phyloP scores from a whole-genome alignment of 2,797 vertebrate species.

The Neostethus bicornis region DNA sequence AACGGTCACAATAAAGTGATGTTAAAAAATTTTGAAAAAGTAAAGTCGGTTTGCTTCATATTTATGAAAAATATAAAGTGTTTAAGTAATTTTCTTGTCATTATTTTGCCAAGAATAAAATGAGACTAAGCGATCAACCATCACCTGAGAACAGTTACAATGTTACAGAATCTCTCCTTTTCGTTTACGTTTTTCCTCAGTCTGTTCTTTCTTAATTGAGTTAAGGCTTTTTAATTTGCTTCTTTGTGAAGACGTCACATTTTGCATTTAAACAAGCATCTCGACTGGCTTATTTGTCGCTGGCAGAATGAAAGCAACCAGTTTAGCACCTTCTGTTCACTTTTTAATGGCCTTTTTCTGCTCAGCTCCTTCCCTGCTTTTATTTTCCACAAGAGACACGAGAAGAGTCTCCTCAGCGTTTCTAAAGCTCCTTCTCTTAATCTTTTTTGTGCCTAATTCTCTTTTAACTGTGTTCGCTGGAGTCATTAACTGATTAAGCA shows the following conservation, averaged over 20 bases:
- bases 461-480: constrained; percentile 80
- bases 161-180: too few relatives aligned
- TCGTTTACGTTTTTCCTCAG: constrained; percentile 42
- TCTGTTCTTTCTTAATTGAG: constrained; percentile 65
- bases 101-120: too few relatives aligned
- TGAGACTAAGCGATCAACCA: constrained; percentile 53
- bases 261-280: constrained; percentile 66
- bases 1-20: too few relatives aligned
- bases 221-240: constrained; percentile 72
- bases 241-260: constrained; percentile 62
- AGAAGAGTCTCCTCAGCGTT: constrained; percentile 80
- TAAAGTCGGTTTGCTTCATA: too few relatives aligned
- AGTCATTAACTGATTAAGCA: constrained; percentile 85
- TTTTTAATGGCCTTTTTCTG: constrained; percentile 74
- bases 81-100: too few relatives aligned
- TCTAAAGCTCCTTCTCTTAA: constrained; percentile 70
- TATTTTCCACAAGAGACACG: constrained; percentile 81
- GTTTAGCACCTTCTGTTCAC: constrained; percentile 64
- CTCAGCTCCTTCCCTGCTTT: constrained; percentile 63
- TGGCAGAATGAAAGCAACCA: constrained; percentile 59
- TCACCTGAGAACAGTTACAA: constrained; percentile 58
- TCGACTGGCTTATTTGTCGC: constrained; percentile 62
- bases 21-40: too few relatives aligned
- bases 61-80: too few relatives aligned
- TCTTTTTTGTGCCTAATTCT: constrained; percentile 82